Conservation (phyloP, 2,888 invertebrate species). For the Tenthredo distinguenda region DNA sequence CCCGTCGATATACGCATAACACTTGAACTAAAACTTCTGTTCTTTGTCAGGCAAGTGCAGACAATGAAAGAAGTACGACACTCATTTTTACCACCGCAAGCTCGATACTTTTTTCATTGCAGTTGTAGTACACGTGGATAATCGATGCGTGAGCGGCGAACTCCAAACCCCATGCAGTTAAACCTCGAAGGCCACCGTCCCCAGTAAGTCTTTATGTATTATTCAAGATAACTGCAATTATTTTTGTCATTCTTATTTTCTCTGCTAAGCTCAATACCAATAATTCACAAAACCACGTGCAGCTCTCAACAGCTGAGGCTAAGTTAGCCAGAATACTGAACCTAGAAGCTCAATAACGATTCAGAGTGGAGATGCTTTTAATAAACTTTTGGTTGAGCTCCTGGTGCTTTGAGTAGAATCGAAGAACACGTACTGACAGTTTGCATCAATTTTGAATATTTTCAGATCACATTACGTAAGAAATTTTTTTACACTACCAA, state of each 20-base stretch:
- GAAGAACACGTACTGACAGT: no score
- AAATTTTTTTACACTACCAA: no score
- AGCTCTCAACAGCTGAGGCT: background rate
- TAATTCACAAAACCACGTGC: background rate
- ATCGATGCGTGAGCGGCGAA: background rate
- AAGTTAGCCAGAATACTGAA: background rate
- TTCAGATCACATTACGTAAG: no score
- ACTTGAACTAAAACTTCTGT: no score
- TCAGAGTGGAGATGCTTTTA: background rate
- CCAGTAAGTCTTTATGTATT: background rate
- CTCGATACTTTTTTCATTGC: background rate
- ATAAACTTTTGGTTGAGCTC: background rate
- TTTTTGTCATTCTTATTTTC: background rate
- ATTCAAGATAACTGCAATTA: slow-evolving; percentile 2
- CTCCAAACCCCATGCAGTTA: background rate
- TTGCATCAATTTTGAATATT: no score
- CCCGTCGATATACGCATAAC: background rate
- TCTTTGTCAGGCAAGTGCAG: background rate
- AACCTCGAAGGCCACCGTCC: background rate
- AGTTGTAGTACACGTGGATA: background rate
- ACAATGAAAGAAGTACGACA: background rate
- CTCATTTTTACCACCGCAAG: background rate
- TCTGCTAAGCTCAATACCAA: background rate
- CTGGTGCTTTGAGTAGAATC: background rate
- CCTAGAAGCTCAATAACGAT: background rate